Base-by-base conservation (phyloP, 2,113 vertebrate genomes). In the Cyrtonyx montezumae region DNA sequence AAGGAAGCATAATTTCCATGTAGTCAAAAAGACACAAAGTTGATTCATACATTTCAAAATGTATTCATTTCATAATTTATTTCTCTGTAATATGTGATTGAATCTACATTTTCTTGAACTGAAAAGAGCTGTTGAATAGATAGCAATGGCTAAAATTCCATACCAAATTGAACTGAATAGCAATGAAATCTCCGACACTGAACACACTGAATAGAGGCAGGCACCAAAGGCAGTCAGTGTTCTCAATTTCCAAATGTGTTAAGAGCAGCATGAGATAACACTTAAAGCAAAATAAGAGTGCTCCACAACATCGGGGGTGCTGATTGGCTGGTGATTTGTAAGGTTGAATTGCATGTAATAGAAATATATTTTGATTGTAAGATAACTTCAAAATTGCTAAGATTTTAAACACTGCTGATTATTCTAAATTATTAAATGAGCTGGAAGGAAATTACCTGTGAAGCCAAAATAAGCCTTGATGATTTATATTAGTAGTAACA, bases 241-340 rank as follows among this genome's bases (percentile, higher is more conserved):
- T 94, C 86, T 95, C 83, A 71, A 43, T 95, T 92, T 94, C 74
- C 59, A 69, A 93, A 80, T 21, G 59, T 89, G 63, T 74, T 96
- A 87, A 94, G 67, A 96, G 75, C 92, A 95, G 95, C 87, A 70
- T 92, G 91, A 84, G 67, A 85, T 71, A 95, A 87, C 75, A 91
- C 78, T 93, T 81, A 75, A 40, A 73, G 84, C 7, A 43, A 85
- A 90, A 92, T 74, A 91, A 94, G 91, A 94, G 87, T 96, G 88
- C 87, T 93, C 93, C 87, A 93, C 92, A 94, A 58, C 92, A 91
- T 94, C 1, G 17, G 92, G 87, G 63, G 94, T 93, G 91, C 78
- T 95, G 94, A 94, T 96, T 94, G 92, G 94, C 67, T 94, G 70
- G 16, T 91, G 94, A 96, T 96, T 96, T 93, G 92, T 70, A 88